phyloP scores from a whole-genome alignment of 2,797 vertebrate genomes.

The Mormyrops boulengeri region DNA sequence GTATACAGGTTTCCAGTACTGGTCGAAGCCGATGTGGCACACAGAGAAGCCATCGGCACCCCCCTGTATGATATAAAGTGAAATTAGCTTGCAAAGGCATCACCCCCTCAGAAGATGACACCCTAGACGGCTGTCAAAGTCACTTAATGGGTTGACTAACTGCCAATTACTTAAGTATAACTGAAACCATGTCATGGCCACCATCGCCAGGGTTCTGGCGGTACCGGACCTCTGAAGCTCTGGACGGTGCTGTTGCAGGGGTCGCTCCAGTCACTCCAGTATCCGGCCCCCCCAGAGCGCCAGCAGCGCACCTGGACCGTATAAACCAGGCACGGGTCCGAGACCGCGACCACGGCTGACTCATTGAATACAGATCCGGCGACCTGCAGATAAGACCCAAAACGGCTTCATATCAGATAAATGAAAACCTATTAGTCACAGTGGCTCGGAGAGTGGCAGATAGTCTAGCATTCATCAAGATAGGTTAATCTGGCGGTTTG shows the following conservation, averaged over 20 bases:
- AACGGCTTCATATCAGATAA: neutral
- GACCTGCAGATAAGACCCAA: constrained; percentile 51
- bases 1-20: neutral
- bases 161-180: neutral
- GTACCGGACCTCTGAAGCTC: constrained; percentile 69
- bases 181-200: neutral
- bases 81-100: neutral
- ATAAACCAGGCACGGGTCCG: constrained; percentile 64
- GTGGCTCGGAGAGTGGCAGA: neutral
- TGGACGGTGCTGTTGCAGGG: constrained; percentile 53
- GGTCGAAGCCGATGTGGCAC: neutral
- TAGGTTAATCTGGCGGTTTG: neutral
- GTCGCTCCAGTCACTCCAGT: constrained; percentile 84
- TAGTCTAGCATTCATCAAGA: neutral
- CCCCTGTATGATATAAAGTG: neutral
- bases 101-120: neutral
- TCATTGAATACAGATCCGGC: constrained; percentile 44
- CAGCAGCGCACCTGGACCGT: constrained; percentile 71
- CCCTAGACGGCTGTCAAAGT: neutral
- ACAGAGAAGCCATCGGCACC: neutral
- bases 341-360: constrained; percentile 46
- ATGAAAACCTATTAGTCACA: neutral
- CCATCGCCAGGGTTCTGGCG: neutral
- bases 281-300: constrained; percentile 51
- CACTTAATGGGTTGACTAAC: neutral